Percentiles rank a stretch among this genome's conserved stretches.
Evolutionary conservation across 2,797 vertebrate genomes (phyloP).

Genomic region (Neosalanx taihuensis): DNA sequence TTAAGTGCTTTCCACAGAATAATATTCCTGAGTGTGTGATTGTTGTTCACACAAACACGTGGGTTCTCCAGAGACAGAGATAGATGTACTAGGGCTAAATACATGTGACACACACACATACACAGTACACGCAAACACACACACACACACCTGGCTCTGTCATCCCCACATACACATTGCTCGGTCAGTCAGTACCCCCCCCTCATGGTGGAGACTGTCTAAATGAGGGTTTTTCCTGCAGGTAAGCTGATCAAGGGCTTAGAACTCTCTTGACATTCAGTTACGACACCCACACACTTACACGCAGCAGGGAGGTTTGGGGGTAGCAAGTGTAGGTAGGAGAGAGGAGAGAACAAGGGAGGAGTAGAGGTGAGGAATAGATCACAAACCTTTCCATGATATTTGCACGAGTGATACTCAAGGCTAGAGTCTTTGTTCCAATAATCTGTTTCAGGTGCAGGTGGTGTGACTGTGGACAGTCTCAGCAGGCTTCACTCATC

Average conservation of each 20-base stretch:
- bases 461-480: neutral
- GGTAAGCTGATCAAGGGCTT: constrained; percentile 43
- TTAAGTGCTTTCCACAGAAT: constrained; percentile 36
- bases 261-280: constrained; percentile 38
- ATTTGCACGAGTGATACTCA: neutral
- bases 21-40: neutral
- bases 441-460: neutral
- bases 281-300: constrained; percentile 37
- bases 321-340: neutral
- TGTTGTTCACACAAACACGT: constrained; percentile 7
- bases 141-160: neutral
- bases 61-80: neutral
- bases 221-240: neutral
- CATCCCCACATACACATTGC: too few relatives aligned
- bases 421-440: neutral
- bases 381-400: neutral
- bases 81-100: neutral
- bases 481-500: too few relatives aligned
- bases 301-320: constrained; percentile 44
- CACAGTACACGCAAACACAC: constrained; percentile 4
- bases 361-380: neutral
- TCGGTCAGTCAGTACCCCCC: too few relatives aligned
- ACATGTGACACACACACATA: neutral
- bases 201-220: too few relatives aligned
- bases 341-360: neutral